Percentiles rank a stretch among this genome's conserved stretches.
These are phyloP conservation scores for Nebria brevicollis DNA, from an alignment of 2,888 invertebrate genomes.

Conservation along the genomic window DNA sequence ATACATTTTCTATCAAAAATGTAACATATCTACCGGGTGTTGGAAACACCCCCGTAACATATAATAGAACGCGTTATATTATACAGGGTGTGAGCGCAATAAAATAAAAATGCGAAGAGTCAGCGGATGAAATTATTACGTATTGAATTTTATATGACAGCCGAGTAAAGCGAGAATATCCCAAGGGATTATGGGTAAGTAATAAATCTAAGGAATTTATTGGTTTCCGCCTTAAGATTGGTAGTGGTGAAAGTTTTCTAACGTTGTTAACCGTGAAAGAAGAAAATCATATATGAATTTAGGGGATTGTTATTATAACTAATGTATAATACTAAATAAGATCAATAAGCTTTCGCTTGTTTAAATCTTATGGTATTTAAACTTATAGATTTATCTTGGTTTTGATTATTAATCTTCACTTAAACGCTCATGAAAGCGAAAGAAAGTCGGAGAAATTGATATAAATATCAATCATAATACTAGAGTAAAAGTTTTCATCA, in stretches of 20 bases:
- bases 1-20: neutral
- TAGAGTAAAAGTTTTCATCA: too few species aligned
- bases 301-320: neutral
- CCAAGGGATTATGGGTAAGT: conserved; percentile 39
- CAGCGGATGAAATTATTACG: conserved; percentile 16
- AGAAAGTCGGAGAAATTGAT: too few species aligned
- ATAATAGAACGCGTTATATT: neutral
- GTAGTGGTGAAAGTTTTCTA: conserved; percentile 13
- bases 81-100: neutral
- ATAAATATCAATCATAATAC: too few species aligned
- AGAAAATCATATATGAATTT: neutral
- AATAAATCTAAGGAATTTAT: conserved; percentile 44
- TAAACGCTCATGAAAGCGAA: too few species aligned
- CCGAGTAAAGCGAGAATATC: conserved; percentile 32
- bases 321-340: neutral
- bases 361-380: too few species aligned
- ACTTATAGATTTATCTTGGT: too few species aligned
- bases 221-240: conserved; percentile 19
- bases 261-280: neutral
- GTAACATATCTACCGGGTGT: neutral
- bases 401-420: too few species aligned
- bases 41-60: neutral
- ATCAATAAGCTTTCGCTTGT: too few species aligned
- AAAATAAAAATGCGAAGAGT: neutral
- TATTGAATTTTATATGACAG: conserved; percentile 43